Percentiles rank a stretch among this genome's conserved stretches.
Conservation (phyloP, 2,888 invertebrate genomes). For the Omphaloscelis lunosa region DNA sequence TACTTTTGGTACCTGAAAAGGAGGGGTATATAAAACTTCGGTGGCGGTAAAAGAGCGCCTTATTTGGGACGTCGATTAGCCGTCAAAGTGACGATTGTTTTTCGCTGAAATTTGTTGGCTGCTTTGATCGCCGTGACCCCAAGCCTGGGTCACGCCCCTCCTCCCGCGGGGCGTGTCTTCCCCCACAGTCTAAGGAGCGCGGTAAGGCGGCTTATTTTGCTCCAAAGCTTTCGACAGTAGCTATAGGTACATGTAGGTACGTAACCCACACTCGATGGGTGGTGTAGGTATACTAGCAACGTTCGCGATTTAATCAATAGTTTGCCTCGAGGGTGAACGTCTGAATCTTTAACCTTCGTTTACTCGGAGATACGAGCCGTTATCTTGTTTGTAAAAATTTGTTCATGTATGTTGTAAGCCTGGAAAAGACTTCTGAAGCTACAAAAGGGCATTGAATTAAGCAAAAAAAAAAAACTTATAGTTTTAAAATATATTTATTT, state of each 20-base stretch:
- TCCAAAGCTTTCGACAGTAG: conserved; percentile 71
- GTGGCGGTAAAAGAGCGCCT: background rate
- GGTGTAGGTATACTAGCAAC: conserved; percentile 29
- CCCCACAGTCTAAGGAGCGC: conserved; percentile 75
- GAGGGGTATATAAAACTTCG: background rate
- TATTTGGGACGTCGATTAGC: conserved; percentile 73
- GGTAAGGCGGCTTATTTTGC: conserved; percentile 81
- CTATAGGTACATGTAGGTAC: conserved; percentile 63
- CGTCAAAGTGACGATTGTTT: conserved; percentile 70
- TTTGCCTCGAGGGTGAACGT: conserved; percentile 42
- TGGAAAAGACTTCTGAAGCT: background rate
- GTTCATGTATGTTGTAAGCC: background rate
- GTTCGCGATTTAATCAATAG: conserved; percentile 62
- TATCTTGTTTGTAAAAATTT: background rate
- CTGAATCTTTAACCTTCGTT: conserved; percentile 44
- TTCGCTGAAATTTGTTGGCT: conserved; percentile 79
- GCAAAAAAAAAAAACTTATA: background rate
- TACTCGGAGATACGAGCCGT: background rate
- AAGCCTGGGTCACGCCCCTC: conserved; percentile 78
- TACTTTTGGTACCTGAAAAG: background rate
- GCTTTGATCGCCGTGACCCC: conserved; percentile 78
- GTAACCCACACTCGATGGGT: conserved; percentile 45
- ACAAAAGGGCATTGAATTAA: background rate
- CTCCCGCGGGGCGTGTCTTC: conserved; percentile 78
- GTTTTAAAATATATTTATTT: background rate